Conservation (phyloP, 2,113 vertebrate species). For the Bostrychus sinensis region DNA sequence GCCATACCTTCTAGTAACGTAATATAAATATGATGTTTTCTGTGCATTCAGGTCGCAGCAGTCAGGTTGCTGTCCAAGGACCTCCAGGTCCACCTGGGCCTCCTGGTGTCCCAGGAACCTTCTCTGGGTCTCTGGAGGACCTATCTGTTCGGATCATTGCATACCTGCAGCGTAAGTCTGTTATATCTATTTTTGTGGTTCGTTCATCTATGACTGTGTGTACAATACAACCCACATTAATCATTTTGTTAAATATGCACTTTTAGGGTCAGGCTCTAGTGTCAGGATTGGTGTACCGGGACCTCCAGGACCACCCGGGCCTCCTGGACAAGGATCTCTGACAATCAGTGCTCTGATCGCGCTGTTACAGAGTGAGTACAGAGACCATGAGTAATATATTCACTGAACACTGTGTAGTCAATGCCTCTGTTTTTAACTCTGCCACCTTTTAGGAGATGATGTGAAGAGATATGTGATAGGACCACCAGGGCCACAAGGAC, state of each 20-base stretch:
- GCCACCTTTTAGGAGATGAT: slow-evolving; percentile 84
- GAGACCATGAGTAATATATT: background rate
- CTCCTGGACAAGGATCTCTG: slow-evolving; percentile 57
- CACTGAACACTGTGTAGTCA: background rate
- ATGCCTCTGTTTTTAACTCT: background rate
- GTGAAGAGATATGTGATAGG: slow-evolving; percentile 85
- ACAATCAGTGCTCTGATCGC: slow-evolving; percentile 83
- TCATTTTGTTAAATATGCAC: slow-evolving; percentile 30
- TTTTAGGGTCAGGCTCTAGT: slow-evolving; percentile 55
- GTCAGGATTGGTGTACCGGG: slow-evolving; percentile 73
- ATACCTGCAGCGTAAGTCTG: slow-evolving; percentile 88
- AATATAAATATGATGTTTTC: slow-evolving; percentile 23
- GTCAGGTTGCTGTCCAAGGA: slow-evolving; percentile 79
- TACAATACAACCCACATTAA: background rate
- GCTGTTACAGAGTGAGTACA: slow-evolving; percentile 82
- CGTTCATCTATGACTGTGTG: background rate
- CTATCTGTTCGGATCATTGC: slow-evolving; percentile 84
- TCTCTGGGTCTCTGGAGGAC: slow-evolving; percentile 83
- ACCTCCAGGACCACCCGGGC: slow-evolving; percentile 77
- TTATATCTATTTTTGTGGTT: background rate
- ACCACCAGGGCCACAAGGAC: slow-evolving; percentile 81
- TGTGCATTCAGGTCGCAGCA: slow-evolving; percentile 81
- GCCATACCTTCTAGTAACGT: background rate
- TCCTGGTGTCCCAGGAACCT: slow-evolving; percentile 80
- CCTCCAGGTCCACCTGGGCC: slow-evolving; percentile 89